Evolutionary conservation across 2,888 invertebrate species (phyloP), one percentile per base, ranked within the genome.

Genomic region (Microctonus aethiopoides): DNA sequence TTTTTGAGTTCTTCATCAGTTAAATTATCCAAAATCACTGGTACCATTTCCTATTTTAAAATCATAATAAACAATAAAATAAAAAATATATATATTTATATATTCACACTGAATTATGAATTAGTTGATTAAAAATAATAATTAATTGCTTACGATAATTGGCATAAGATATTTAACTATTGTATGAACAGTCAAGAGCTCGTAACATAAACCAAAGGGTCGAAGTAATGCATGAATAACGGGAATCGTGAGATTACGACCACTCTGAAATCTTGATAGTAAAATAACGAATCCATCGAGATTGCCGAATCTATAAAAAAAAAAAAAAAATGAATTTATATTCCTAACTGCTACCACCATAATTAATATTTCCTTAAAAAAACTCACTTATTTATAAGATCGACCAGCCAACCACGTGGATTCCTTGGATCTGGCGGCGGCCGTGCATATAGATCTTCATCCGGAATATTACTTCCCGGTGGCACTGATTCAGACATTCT

Each of bases 1-100:
- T 95, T 93, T 86, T 98, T 98, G 71, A 98, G 87, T 85, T 98
- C 98, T 75, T 97, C 97, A 86, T 98, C 98, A 24, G 97, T 95
- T 82, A 98, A 89, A 87, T 95, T 94, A 84, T 98, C 96, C 83
- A 98, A 89, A 82, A 97, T 92, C 81, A 93, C 92, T 74, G 97
- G 94, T 77, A 97, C 94, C 87, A 95, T 93, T 89, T 96, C 95
- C 96, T 96, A 86, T 51, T 83, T 79, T 72, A 73, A 74, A 71
- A 68, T 72, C 63, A 64, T 20, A 24, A 6, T 34, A 5, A 10
- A 52, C 32, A 56, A 6, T 20, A 59, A 7, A 32, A 36, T 59
- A 0, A 36, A 39, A 34, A 16, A 32, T 34, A n/a, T n/a, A n/a
- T n/a, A n/a, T n/a, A n/a, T n/a, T n/a, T n/a, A n/a, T n/a, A n/a